These are phyloP conservation scores for Theonella swinhoei DNA, from an alignment of 37 sponge, comb jelly and placozoan species.

Conservation along the genomic window DNA sequence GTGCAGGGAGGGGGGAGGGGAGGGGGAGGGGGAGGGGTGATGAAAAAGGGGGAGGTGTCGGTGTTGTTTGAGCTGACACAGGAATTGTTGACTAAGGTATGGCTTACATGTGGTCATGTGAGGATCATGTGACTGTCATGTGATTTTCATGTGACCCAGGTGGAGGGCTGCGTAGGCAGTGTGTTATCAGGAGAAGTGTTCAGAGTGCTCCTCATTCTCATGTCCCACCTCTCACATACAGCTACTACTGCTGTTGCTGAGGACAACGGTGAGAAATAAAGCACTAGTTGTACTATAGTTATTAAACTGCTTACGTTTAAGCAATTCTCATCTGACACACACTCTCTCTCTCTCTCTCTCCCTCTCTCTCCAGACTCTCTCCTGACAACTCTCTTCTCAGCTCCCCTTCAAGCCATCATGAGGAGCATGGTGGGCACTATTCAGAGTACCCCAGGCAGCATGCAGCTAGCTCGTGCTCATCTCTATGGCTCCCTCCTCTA, in stretches of 20 bases:
- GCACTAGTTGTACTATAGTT: no score
- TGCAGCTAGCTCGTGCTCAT: slow-evolving; percentile 58
- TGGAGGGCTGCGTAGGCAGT: slow-evolving; percentile 24
- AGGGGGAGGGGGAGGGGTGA: slow-evolving; percentile 50
- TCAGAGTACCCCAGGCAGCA: slow-evolving; percentile 26
- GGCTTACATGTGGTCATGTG: no score
- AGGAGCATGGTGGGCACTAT: slow-evolving; percentile 50
- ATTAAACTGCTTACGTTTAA: no score
- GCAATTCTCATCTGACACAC: no score
- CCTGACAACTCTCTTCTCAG: slow-evolving; percentile 31
- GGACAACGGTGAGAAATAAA: slow-evolving; percentile 22
- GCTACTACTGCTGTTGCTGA: slow-evolving; percentile 1
- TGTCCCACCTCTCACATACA: slow-evolving; percentile 72
- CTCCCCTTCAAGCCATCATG: slow-evolving; percentile 69
- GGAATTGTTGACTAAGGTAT: slow-evolving; percentile 80
- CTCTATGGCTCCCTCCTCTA: slow-evolving; percentile 85
- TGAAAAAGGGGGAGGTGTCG: slow-evolving; percentile 47
- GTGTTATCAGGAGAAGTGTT: slow-evolving; percentile 51
- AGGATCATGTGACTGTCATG: no score
- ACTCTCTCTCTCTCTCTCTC: no score
- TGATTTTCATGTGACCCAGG: no score
- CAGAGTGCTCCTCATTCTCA: slow-evolving; percentile 64
- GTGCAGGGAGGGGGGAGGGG: slow-evolving; percentile 56
- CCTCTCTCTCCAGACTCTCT: slow-evolving; percentile 21
- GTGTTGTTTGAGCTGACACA: slow-evolving; percentile 85